A percentile compares a stretch with the other conserved stretches of the same genome.
phyloP scores from a whole-genome alignment of 1,140 invertebrate species.

The Drosophila grimshawi region DNA sequence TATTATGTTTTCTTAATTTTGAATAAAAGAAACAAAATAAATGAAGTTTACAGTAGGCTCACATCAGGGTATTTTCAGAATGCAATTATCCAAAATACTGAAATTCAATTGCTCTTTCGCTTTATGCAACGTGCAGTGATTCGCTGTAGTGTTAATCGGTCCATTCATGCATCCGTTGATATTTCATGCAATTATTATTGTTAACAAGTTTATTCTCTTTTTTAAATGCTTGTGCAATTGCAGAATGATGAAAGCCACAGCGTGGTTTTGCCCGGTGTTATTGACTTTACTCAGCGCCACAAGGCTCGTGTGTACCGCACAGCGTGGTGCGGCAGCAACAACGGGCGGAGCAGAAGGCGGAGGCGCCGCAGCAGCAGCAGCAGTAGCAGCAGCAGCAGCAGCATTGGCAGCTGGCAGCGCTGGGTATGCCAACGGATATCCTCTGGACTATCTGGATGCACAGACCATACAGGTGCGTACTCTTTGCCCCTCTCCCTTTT shows the following conservation, averaged over 20 bases:
- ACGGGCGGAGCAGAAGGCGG: slow-evolving; percentile 26
- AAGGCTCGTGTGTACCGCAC: slow-evolving; percentile 77
- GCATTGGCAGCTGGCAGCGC: slow-evolving; percentile 34
- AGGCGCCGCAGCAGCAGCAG: slow-evolving; percentile 22
- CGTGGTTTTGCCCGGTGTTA: slow-evolving; percentile 81
- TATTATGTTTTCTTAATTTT: too few species aligned
- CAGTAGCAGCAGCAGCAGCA: slow-evolving; percentile 28
- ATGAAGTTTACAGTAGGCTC: background rate
- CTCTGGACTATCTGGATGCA: slow-evolving; percentile 71
- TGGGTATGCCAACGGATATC: slow-evolving; percentile 72
- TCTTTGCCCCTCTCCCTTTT: slow-evolving; percentile 2
- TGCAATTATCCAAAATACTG: slow-evolving; percentile 31
- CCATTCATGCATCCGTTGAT: slow-evolving; percentile 30
- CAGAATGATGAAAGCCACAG: slow-evolving; percentile 83
- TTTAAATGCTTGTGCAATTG: slow-evolving; percentile 37
- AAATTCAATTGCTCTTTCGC: slow-evolving; percentile 32
- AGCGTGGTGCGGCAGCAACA: slow-evolving; percentile 50
- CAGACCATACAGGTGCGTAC: slow-evolving; percentile 74
- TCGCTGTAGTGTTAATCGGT: slow-evolving; percentile 11
- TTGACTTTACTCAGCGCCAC: slow-evolving; percentile 80
- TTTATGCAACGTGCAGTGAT: slow-evolving; percentile 16
- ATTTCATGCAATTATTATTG: slow-evolving; percentile 32
- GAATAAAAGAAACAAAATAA: background rate
- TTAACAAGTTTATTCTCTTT: slow-evolving; percentile 32
- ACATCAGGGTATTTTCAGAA: background rate